phyloP scores from a whole-genome alignment of 2,888 invertebrate genomes.

The Chloromyia formosa region DNA sequence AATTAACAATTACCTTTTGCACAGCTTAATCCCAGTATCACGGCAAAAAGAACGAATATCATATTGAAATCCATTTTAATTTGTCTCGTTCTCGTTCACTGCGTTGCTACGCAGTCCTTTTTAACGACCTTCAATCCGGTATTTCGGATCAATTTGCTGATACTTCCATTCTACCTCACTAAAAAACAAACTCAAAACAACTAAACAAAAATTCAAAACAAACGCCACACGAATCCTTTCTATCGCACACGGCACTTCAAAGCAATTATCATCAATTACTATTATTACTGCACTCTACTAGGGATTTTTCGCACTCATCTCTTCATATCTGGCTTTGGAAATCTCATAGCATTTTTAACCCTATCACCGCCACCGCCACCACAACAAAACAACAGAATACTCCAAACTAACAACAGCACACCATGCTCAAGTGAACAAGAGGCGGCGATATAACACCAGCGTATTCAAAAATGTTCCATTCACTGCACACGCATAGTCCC shows the following conservation, averaged over 20 bases:
- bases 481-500: constrained; percentile 8
- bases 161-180: neutral
- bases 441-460: neutral
- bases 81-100: neutral
- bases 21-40: constrained; percentile 33
- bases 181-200: constrained; percentile 5
- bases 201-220: neutral
- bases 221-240: constrained; percentile 3
- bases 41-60: constrained; percentile 33
- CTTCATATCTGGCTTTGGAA: neutral
- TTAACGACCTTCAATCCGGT: neutral
- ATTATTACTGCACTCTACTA: constrained; percentile 29
- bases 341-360: constrained; percentile 9
- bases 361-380: constrained; percentile 17
- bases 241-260: constrained; percentile 6
- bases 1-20: constrained; percentile 47
- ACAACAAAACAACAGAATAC: constrained; percentile 15
- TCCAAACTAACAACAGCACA: constrained; percentile 18
- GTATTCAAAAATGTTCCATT: constrained; percentile 3
- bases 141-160: neutral
- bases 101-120: neutral
- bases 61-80: constrained; percentile 46
- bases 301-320: constrained; percentile 16
- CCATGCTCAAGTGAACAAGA: neutral
- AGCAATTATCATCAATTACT: constrained; percentile 26